Evolutionary conservation across 2,888 invertebrate genomes (phyloP).

Genomic region (Microctonus aethiopoides): DNA sequence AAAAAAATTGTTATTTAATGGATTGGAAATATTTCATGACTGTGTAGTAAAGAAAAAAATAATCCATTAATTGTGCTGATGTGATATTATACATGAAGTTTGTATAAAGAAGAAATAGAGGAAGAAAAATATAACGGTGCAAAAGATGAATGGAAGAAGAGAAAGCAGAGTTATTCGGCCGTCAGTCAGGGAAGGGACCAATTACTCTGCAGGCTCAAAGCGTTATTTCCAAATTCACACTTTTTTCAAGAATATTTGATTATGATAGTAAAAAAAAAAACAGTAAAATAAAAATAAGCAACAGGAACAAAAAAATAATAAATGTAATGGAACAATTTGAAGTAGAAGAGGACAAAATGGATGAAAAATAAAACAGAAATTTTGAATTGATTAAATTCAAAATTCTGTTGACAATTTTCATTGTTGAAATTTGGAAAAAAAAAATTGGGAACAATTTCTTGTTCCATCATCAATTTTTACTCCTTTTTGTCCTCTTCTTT

Average conservation of each 20-base stretch:
- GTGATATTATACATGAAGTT: not conserved
- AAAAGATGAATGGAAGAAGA: constrained; percentile 15
- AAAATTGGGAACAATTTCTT: not conserved
- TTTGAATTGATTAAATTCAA: too few species aligned
- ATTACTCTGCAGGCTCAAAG: constrained; percentile 25
- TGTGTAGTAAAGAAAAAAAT: not conserved
- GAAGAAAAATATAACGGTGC: not conserved
- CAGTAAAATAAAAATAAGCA: too few species aligned
- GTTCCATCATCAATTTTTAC: not conserved
- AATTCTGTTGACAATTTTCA: too few species aligned
- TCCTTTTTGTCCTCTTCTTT: not conserved
- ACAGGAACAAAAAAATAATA: too few species aligned
- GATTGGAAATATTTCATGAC: not conserved
- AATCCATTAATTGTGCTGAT: not conserved
- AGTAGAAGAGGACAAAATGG: too few species aligned
- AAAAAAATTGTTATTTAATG: not conserved
- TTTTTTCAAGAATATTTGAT: not conserved
- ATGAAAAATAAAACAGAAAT: too few species aligned
- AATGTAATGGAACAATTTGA: too few species aligned
- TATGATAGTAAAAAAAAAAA: not conserved
- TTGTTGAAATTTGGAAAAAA: not conserved
- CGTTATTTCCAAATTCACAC: not conserved
- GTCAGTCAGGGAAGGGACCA: constrained; percentile 37
- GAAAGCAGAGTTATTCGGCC: constrained; percentile 22
- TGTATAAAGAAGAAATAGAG: not conserved